Base-by-base conservation (phyloP, 2,797 vertebrate species). In the Simalia tracyae region DNA sequence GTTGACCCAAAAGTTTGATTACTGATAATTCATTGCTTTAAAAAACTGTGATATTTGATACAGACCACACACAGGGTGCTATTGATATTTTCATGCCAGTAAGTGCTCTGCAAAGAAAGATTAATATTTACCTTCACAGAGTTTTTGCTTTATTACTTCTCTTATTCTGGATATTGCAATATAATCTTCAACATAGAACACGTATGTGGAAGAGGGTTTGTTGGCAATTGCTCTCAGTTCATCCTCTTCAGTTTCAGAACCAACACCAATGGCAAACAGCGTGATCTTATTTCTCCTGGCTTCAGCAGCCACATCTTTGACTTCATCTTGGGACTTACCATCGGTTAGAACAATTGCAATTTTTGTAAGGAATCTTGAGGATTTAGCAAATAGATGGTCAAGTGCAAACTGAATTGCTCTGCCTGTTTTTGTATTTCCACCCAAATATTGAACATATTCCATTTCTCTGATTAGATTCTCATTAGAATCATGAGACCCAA, bases 341-440 rank as follows among this genome's bases (percentile, higher is more conserved):
- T 99, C 99, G 8, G 99, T 99, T 89, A 99, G 98, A 93, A 99
- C 99, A 89, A 99, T 98, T 60, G 99, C 99, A 87, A 99, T 99
- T 97, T 99, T 98, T 87, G 99, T 98, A 94, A 99, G 95, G 94
- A 98, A 98, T 26, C 99, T 98, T 91, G 99, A 98, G 36, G 99
- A 99, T 50, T 98, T 98, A 91, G 98, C 98, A 97, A 99, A 99
- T 84, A 99, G 97, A 96, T 98, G 98, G 90, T 99, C 98, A 63
- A 97, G 98, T 5, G 99, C 98, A 97, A 99, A 99, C 91, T 98
- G 98, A 94, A 99, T 99, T 85, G 99, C 99, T 93, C 98, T 98
- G 91, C 99, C 99, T 26, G 99, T 99, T 94, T 97, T 98, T 84
- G 99, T 99, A 97, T 99, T 99, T 93, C 99, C 99, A 92, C 99